A percentile compares a stretch with the other conserved stretches of the same genome.
Evolutionary conservation across 2,797 vertebrate genomes (phyloP).

Genomic region (Coendou prehensilis): DNA sequence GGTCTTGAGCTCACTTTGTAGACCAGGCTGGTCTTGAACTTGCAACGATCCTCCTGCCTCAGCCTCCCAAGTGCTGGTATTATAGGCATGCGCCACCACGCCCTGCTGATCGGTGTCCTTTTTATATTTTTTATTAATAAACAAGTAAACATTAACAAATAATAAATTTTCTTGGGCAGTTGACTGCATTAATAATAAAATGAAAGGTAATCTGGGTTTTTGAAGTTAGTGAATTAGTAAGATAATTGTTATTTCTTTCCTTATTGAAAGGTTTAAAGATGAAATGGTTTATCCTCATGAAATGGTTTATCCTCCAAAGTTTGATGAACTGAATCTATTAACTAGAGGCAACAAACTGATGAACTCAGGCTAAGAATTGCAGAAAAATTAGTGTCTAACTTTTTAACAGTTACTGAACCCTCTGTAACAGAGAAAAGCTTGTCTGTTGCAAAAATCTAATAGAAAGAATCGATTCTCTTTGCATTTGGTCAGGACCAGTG

Average conservation of each 20-base stretch:
- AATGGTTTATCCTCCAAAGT: neutral
- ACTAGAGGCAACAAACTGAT: slow-evolving; percentile 2
- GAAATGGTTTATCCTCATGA: slow-evolving; percentile 14
- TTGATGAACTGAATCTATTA: neutral
- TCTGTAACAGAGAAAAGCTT: neutral
- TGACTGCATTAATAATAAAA: slow-evolving; percentile 9
- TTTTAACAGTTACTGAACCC: neutral
- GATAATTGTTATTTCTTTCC: slow-evolving; percentile 41
- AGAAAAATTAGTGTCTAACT: neutral
- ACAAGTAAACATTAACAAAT: neutral
- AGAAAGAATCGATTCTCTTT: neutral
- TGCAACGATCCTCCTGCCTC: too few relatives aligned
- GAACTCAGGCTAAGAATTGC: neutral
- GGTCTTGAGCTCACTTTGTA: too few relatives aligned
- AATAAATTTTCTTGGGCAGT: neutral
- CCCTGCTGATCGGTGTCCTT: neutral
- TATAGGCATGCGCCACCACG: too few relatives aligned
- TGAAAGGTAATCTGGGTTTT: slow-evolving; percentile 56
- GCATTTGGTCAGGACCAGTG: neutral
- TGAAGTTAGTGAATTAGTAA: slow-evolving; percentile 49
- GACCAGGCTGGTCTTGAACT: too few relatives aligned
- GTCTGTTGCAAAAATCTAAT: neutral
- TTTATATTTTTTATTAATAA: neutral
- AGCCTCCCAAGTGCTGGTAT: too few relatives aligned
- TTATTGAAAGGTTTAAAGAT: slow-evolving; percentile 27